These are phyloP conservation scores for Ciconia boyciana DNA, from an alignment of 2,113 vertebrate genomes.

Conservation along the genomic window DNA sequence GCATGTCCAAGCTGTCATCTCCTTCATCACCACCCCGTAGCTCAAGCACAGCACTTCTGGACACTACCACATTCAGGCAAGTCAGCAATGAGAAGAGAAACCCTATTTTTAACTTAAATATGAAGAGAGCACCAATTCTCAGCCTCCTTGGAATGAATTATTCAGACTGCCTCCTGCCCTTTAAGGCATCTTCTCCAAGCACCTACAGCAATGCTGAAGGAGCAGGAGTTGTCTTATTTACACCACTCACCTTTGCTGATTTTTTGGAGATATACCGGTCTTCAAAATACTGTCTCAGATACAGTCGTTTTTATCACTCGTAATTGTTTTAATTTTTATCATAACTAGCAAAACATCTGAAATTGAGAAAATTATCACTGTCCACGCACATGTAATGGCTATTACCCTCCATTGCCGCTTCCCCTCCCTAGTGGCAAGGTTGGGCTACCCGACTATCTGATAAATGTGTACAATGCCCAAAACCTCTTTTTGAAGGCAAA, in stretches of 20 bases:
- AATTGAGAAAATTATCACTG: not conserved
- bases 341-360: not conserved
- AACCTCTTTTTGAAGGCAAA: not conserved
- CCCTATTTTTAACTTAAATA: not conserved
- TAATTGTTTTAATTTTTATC: not conserved
- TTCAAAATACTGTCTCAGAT: not conserved
- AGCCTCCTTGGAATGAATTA: not conserved
- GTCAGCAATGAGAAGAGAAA: not conserved
- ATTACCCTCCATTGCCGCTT: not conserved
- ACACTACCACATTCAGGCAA: fast-evolving
- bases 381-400: not conserved
- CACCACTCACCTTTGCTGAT: not conserved
- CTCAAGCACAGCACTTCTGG: not conserved
- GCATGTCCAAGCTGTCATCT: not conserved
- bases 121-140: not conserved
- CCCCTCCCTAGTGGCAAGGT: not conserved
- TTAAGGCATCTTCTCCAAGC: not conserved
- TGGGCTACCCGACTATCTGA: not conserved
- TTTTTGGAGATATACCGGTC: not conserved
- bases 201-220: not conserved
- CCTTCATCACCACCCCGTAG: not conserved
- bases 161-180: not conserved
- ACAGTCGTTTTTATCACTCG: not conserved
- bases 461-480: not conserved
- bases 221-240: not conserved